A percentile compares a stretch with the other conserved stretches of the same genome.
phyloP scores from a whole-genome alignment of 2,888 invertebrate genomes.

The Philopedon plagiatum region DNA sequence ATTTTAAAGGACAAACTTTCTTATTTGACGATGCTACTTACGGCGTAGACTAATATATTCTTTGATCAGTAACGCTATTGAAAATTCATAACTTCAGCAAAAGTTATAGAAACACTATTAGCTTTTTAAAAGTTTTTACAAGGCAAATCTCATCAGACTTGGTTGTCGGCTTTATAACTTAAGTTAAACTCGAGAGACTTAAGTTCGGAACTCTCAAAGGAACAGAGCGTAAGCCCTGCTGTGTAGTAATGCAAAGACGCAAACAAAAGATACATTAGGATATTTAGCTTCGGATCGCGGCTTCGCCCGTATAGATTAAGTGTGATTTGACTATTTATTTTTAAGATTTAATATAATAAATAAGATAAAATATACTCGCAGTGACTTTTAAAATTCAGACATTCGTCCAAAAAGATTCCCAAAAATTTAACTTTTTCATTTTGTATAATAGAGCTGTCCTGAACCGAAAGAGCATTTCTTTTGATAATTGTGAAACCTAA shows the following conservation, averaged over 20 bases:
- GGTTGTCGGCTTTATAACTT: not conserved
- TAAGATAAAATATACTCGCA: no score
- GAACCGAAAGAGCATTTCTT: no score
- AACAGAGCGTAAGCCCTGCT: not conserved
- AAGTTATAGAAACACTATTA: not conserved
- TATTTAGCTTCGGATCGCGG: not conserved
- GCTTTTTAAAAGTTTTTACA: not conserved
- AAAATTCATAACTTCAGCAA: not conserved
- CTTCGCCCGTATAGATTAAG: not conserved
- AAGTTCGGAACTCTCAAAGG: not conserved
- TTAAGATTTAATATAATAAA: no score
- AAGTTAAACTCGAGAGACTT: not conserved
- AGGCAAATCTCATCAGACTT: slow-evolving; percentile 3
- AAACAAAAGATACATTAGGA: not conserved
- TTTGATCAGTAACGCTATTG: not conserved
- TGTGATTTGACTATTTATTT: no score
- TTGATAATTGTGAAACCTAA: no score
- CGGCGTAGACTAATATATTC: no score
- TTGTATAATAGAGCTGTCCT: no score
- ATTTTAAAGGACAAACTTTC: no score
- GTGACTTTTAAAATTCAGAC: no score
- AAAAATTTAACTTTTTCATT: no score
- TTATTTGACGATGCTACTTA: no score
- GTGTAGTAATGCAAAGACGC: not conserved
- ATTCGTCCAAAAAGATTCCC: no score